Evolutionary conservation across 2,113 vertebrate genomes (phyloP).

Genomic region (Otis tarda): DNA sequence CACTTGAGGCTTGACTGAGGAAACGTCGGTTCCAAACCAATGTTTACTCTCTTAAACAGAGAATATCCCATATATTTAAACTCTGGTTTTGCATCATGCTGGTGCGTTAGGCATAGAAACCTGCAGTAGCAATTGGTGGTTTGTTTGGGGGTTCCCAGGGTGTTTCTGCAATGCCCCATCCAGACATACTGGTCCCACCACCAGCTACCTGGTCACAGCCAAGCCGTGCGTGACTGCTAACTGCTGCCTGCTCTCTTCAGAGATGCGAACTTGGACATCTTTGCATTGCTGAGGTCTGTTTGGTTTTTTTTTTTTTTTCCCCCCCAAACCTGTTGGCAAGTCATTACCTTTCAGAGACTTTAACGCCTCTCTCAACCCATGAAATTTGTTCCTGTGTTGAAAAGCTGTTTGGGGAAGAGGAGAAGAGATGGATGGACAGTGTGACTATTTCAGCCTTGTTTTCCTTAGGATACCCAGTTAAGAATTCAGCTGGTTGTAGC

Average conservation of each 20-base stretch:
- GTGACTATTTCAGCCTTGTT: not conserved
- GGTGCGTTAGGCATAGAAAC: not conserved
- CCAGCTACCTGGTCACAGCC: not conserved
- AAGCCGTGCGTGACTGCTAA: accelerated
- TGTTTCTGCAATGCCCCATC: not conserved
- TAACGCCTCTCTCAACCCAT: not conserved
- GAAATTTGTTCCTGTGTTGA: not conserved
- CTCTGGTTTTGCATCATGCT: not conserved
- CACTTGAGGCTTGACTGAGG: not conserved
- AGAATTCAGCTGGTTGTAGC: not conserved
- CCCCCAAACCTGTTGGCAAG: accelerated
- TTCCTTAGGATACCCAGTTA: not conserved
- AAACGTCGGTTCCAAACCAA: not conserved
- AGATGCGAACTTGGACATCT: not conserved
- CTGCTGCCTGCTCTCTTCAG: not conserved
- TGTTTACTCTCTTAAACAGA: not conserved
- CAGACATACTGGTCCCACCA: not conserved
- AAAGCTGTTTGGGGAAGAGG: not conserved
- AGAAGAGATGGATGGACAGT: accelerated
- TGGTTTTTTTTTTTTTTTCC: not conserved
- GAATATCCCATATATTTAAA: not conserved
- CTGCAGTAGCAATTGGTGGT: not conserved
- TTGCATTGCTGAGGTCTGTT: not conserved
- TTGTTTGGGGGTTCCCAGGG: not conserved
- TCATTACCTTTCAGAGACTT: not conserved